Evolutionary conservation across 2,113 vertebrate species (phyloP).

Genomic region (Sprattus sprattus): DNA sequence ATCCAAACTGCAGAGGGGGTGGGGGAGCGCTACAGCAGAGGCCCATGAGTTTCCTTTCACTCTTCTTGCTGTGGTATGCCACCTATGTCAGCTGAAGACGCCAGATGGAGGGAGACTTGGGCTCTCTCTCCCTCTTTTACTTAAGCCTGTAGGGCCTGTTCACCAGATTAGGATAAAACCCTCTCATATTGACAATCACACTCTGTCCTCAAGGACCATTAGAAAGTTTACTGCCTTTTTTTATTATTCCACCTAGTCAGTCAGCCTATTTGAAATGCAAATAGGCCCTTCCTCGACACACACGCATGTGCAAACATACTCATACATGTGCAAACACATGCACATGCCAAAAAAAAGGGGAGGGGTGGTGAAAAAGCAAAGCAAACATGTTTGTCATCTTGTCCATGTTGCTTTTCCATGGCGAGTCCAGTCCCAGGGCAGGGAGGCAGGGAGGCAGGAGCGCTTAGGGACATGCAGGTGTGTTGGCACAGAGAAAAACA

Average conservation of each 20-base stretch:
- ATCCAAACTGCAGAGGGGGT: conserved; percentile 11
- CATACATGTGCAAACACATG: conserved; percentile 14
- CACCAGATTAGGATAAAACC: neutral
- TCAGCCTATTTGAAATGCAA: conserved; percentile 44
- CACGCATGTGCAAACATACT: conserved; percentile 7
- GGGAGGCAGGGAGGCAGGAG: neutral
- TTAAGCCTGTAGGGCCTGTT: neutral
- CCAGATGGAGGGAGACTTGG: neutral
- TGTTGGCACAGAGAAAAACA: neutral
- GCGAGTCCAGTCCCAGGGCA: neutral
- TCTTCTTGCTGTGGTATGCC: neutral
- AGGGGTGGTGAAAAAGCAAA: neutral
- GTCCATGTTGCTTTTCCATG: conserved; percentile 1
- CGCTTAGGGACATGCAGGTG: neutral
- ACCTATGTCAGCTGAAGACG: neutral
- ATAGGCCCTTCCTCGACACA: neutral
- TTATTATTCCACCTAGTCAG: neutral
- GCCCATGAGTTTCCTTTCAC: neutral
- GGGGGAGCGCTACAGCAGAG: neutral
- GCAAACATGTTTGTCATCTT: conserved; percentile 18
- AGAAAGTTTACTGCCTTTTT: neutral
- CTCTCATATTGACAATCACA: neutral
- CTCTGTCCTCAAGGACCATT: neutral
- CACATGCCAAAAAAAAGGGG: neutral
- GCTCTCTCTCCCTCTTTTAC: neutral